Conservation (phyloP, 2,888 invertebrate genomes). For the Labia minor region DNA sequence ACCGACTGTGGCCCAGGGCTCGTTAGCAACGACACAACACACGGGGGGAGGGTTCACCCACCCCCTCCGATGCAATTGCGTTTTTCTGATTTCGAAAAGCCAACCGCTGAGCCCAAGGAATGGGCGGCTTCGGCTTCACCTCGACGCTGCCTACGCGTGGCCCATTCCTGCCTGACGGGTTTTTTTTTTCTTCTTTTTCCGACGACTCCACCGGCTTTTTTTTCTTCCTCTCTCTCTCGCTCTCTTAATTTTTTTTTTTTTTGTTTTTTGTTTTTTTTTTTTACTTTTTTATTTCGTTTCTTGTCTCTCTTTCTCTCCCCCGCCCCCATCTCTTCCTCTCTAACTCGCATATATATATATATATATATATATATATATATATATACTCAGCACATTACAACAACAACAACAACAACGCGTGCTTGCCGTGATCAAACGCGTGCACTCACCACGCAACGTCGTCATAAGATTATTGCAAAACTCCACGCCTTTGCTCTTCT, state of each 20-base stretch:
- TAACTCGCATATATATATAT: too few relatives aligned
- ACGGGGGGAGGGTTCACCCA: too few relatives aligned
- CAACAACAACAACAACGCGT: too few relatives aligned
- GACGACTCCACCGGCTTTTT: neutral
- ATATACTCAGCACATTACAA: too few relatives aligned
- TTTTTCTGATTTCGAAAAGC: neutral
- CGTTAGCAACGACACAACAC: neutral
- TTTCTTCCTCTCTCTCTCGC: neutral
- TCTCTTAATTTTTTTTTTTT: neutral
- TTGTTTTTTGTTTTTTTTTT: neutral
- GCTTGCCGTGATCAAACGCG: too few relatives aligned
- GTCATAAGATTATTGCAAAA: too few relatives aligned
- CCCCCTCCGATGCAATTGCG: neutral
- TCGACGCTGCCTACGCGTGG: slow-evolving; percentile 8
- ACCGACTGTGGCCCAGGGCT: neutral
- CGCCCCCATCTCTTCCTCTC: too few relatives aligned
- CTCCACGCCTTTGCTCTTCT: too few relatives aligned
- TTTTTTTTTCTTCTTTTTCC: neutral
- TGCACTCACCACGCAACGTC: too few relatives aligned
- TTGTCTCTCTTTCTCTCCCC: neutral
- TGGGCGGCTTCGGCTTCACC: slow-evolving; percentile 6
- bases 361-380: too few relatives aligned
- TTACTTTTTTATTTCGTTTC: neutral
- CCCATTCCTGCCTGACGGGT: slow-evolving; percentile 4
- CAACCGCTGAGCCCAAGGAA: neutral